Evolutionary conservation across 2,888 invertebrate species (phyloP), one percentile per base, ranked within the genome.

Genomic region (Aelia acuminata): DNA sequence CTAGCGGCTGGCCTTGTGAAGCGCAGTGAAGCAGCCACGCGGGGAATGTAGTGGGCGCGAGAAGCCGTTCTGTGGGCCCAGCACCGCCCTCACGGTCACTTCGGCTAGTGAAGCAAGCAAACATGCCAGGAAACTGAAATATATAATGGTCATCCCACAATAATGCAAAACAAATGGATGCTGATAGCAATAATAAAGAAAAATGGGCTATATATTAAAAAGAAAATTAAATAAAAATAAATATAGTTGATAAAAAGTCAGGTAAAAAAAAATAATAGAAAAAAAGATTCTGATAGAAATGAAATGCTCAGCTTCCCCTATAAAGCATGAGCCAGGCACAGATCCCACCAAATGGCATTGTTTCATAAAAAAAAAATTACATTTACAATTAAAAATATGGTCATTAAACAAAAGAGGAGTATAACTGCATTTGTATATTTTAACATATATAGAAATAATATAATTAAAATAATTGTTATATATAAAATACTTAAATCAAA

Each of bases 31-130:
- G 87, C 87, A 87, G 87, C 87, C 87, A 87, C 70, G 87, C 87
- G 47, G 87, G 87, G 22, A 87, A 87, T n/a, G 87, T 87, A 63
- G 87, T 87, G 39, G 87, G 87, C 18, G 87, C 87, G 47, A 87
- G 63, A 20, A 87, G 87, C 87, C 87, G 87, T 87, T 87, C 87
- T 87, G 87, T 87, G 87, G 87, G 87, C 87, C 87, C 87, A 47
- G 87, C 63, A n/a, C 87, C 47, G n/a, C 63, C 87, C n/a, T 87
- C 87, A 20, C 87, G 87, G 8, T 87, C 87, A 10, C 43, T 18
- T 70, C 87, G 87, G 87, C 87, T 87, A 87, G 87, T 87, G 63
- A 87, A 87, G 87, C 87, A 87, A 87, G 87, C 87, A 87, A 87
- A 87, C 87, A 87, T 87, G 87, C 87, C 87, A 43, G 87, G 87